phyloP scores from a whole-genome alignment of 1,140 invertebrate species.

The Druon quercuslanigerum region DNA sequence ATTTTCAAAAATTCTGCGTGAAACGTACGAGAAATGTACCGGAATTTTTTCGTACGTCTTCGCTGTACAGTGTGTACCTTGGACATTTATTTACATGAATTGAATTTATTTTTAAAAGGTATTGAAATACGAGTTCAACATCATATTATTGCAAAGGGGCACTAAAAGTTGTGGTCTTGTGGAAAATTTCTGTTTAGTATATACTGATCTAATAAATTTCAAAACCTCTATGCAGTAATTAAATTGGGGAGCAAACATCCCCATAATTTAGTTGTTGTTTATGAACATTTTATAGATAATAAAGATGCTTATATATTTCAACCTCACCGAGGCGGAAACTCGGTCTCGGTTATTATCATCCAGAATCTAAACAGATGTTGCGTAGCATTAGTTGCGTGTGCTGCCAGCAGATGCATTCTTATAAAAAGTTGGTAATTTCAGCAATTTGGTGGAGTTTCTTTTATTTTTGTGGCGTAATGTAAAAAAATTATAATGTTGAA shows the following conservation, averaged over 20 bases:
- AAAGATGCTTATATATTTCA: conserved; percentile 6
- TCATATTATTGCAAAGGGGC: no score
- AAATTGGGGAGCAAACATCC: background rate
- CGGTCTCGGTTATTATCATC: conserved; percentile 10
- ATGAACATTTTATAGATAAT: conserved; percentile 22
- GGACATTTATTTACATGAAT: no score
- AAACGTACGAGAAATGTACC: no score
- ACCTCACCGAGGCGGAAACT: conserved; percentile 11
- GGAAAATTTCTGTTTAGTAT: no score
- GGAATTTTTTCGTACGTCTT: no score
- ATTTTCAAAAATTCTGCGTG: no score
- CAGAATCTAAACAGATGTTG: conserved; percentile 26
- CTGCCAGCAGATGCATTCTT: conserved; percentile 12
- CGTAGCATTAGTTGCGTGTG: conserved; percentile 23
- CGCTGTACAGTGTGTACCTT: no score
- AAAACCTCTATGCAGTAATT: background rate
- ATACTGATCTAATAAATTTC: background rate
- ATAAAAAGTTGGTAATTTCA: conserved; percentile 12
- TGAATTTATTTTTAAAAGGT: no score
- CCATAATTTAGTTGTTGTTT: conserved; percentile 19
- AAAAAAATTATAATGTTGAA: background rate
- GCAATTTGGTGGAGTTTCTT: background rate
- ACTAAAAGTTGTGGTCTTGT: no score
- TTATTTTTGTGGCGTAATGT: conserved; percentile 15
- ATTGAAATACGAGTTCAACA: no score